Evolutionary conservation across 2,888 invertebrate species (phyloP).

Genomic region (Mimas tiliae): DNA sequence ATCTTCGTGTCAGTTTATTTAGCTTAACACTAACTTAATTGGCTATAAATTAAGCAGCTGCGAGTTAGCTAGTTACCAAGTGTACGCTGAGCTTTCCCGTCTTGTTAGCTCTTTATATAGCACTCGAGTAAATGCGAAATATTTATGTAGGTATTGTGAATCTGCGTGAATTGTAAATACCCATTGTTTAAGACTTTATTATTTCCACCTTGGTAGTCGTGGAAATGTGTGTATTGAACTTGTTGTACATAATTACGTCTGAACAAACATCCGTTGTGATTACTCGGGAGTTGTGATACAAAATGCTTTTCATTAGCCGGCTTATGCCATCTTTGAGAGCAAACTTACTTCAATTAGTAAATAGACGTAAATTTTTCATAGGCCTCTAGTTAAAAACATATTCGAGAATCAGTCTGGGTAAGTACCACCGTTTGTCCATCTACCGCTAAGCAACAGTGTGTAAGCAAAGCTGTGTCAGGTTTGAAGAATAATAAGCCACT

Average conservation of each 20-base stretch:
- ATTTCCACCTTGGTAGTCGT: slow-evolving; percentile 7
- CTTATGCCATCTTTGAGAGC: background rate
- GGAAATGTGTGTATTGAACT: slow-evolving; percentile 11
- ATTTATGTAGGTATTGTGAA: slow-evolving; percentile 50
- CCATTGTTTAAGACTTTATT: slow-evolving; percentile 36
- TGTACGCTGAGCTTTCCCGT: slow-evolving; percentile 61
- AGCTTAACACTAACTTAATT: slow-evolving; percentile 81
- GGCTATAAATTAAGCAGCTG: slow-evolving; percentile 78
- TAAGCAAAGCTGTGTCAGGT: too few relatives aligned
- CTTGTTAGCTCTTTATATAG: slow-evolving; percentile 62
- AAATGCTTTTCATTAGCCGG: slow-evolving; percentile 17
- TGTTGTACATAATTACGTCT: slow-evolving; percentile 16
- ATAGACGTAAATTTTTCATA: background rate
- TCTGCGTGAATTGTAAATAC: slow-evolving; percentile 45
- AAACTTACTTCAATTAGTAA: slow-evolving; percentile 19
- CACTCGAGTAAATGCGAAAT: slow-evolving; percentile 51
- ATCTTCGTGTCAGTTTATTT: slow-evolving; percentile 78
- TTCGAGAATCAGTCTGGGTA: too few relatives aligned
- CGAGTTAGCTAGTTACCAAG: slow-evolving; percentile 69
- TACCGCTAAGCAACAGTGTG: too few relatives aligned
- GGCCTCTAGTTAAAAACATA: background rate
- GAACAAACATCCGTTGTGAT: slow-evolving; percentile 21
- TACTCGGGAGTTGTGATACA: slow-evolving; percentile 6
- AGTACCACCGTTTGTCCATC: too few relatives aligned
- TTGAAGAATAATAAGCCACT: too few relatives aligned